Evolutionary conservation across 35 echinoderm and acorn worm genomes (phyloP).

Genomic region (Amphiura filiformis): DNA sequence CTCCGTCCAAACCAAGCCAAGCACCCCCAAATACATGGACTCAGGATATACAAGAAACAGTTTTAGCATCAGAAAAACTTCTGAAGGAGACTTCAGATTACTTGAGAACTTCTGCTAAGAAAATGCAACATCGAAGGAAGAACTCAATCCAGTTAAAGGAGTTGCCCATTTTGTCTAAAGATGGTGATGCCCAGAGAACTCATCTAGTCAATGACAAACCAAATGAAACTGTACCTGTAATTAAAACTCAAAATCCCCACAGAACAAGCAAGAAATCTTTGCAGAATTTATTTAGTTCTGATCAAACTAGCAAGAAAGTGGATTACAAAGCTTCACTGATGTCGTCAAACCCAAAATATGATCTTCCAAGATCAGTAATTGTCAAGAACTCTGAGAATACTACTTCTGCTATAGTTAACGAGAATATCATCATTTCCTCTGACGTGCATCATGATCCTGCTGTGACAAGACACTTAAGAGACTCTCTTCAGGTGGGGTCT

Average conservation of each 20-base stretch:
- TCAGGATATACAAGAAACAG: conserved; percentile 36
- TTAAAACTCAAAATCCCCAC: neutral
- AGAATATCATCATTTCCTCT: neutral
- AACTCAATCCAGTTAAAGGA: conserved; percentile 16
- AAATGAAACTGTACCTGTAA: neutral
- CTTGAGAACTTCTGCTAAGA: conserved; percentile 38
- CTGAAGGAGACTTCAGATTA: conserved; percentile 51
- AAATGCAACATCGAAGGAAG: conserved; percentile 39
- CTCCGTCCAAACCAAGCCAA: neutral
- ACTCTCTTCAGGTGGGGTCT: too few relatives aligned
- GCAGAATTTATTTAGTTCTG: neutral
- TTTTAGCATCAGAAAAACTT: conserved; percentile 44
- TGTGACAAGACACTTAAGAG: neutral
- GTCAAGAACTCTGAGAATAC: neutral
- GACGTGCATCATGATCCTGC: too few relatives aligned
- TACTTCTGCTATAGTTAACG: neutral
- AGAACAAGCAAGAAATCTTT: conserved; percentile 15
- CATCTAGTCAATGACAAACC: too few relatives aligned
- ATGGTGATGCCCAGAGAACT: neutral
- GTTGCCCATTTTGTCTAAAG: neutral
- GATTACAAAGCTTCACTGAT: neutral
- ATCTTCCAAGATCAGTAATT: neutral
- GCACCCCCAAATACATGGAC: neutral
- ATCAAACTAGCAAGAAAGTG: neutral
- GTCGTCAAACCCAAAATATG: neutral